These are phyloP conservation scores for Philereme transversata DNA, from an alignment of 2,888 invertebrate species.

Conservation along the genomic window DNA sequence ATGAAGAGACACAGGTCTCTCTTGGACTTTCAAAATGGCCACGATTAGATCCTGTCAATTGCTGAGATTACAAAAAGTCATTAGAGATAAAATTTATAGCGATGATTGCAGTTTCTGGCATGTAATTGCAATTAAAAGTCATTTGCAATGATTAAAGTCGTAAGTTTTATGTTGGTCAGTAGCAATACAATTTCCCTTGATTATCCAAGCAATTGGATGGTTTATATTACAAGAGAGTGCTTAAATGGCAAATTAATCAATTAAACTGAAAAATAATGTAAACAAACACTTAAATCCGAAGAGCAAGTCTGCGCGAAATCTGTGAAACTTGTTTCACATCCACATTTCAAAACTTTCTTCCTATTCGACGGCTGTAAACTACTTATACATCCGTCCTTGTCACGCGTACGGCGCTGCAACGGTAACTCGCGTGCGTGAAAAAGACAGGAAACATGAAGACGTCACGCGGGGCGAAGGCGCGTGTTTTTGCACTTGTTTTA, in stretches of 20 bases:
- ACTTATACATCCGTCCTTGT: constrained; percentile 59
- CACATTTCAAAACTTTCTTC: constrained; percentile 80
- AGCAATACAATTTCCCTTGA: constrained; percentile 4
- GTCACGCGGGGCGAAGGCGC: constrained; percentile 80
- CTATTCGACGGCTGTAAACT: constrained; percentile 63
- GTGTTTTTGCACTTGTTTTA: constrained; percentile 82
- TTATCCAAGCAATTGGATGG: constrained; percentile 6
- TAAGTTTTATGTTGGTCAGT: constrained; percentile 20
- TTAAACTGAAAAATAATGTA: constrained; percentile 43
- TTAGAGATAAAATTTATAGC: constrained; percentile 20
- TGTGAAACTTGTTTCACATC: constrained; percentile 80
- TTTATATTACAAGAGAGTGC: constrained; percentile 9
- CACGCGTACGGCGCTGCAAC: constrained; percentile 44
- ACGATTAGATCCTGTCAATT: constrained; percentile 32
- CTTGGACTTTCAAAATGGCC: constrained; percentile 54
- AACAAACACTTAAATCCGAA: constrained; percentile 55
- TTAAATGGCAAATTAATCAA: constrained; percentile 13
- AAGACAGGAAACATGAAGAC: constrained; percentile 79
- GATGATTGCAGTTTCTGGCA: constrained; percentile 22
- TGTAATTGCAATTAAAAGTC: constrained; percentile 25
- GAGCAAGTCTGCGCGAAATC: constrained; percentile 76
- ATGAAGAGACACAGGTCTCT: constrained; percentile 18
- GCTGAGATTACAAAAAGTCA: constrained; percentile 28
- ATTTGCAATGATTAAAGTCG: constrained; percentile 23
- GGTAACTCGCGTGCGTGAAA: constrained; percentile 59